Conservation (phyloP, 2,888 invertebrate species). For the Calliopum simillimum region DNA sequence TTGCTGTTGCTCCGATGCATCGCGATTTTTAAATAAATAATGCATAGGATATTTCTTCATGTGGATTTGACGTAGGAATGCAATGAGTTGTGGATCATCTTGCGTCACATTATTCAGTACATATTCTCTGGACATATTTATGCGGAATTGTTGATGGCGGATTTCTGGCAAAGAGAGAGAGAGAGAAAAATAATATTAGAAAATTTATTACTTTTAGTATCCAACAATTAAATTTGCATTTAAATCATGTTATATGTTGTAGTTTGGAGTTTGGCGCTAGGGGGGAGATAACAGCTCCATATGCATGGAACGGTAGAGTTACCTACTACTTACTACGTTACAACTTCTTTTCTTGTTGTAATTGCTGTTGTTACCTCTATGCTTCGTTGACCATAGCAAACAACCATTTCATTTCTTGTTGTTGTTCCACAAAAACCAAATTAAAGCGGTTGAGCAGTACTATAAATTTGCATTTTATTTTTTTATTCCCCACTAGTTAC, state of each 20-base stretch:
- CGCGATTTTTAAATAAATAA: constrained; percentile 52
- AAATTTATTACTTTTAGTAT: neutral
- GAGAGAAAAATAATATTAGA: constrained; percentile 17
- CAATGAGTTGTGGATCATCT: constrained; percentile 80
- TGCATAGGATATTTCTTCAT: constrained; percentile 69
- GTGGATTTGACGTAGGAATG: constrained; percentile 80
- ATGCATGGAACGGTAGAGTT: no score
- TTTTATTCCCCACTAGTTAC: no score
- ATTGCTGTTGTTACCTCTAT: no score
- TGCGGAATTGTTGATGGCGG: constrained; percentile 81
- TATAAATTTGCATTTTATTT: no score
- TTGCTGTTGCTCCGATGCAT: constrained; percentile 27
- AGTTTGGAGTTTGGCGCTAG: neutral
- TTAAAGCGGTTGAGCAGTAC: no score
- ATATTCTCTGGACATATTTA: constrained; percentile 84
- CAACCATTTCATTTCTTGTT: no score
- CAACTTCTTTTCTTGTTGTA: no score
- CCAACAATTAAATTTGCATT: constrained; percentile 1
- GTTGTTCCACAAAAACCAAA: no score
- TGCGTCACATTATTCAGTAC: constrained; percentile 80
- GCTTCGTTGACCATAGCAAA: no score
- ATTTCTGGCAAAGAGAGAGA: constrained; percentile 68
- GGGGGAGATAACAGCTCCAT: no score
- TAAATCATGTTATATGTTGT: neutral
- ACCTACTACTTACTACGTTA: no score